phyloP scores from a whole-genome alignment of 2,113 vertebrate species.

The Pelvicachromis taeniatus region DNA sequence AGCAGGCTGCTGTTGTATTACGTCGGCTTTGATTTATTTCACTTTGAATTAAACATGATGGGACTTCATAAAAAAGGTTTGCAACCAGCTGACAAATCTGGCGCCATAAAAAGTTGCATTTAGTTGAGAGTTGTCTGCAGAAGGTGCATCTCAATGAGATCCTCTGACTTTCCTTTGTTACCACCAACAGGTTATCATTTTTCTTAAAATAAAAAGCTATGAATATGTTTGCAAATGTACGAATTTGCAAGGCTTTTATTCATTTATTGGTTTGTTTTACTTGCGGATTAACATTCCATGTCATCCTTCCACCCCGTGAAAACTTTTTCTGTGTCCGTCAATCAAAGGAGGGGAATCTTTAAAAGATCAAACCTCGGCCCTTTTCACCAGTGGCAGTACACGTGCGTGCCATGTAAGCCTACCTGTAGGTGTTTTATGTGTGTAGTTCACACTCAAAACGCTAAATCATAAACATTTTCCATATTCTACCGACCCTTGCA shows the following conservation, averaged over 20 bases:
- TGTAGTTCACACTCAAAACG: background rate
- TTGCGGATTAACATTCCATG: background rate
- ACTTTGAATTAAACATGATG: slow-evolving; percentile 33
- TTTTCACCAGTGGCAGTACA: background rate
- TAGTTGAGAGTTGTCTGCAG: background rate
- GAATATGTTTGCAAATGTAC: background rate
- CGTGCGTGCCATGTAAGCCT: background rate
- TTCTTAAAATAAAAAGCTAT: background rate
- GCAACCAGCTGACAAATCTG: background rate
- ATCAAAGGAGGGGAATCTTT: background rate
- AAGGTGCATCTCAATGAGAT: background rate
- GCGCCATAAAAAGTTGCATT: background rate
- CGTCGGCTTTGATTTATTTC: slow-evolving; percentile 6
- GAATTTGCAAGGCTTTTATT: background rate
- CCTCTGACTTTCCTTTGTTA: background rate
- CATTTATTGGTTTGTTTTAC: background rate
- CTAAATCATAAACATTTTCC: background rate
- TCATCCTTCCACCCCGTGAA: background rate
- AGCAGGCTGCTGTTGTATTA: background rate
- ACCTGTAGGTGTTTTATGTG: background rate
- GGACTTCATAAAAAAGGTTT: background rate
- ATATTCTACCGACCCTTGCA: background rate
- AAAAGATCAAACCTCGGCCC: background rate
- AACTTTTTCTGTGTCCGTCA: background rate
- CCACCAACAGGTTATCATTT: background rate